Base-by-base conservation (phyloP, 2,888 invertebrate species). In the Ariolimax columbianus region DNA sequence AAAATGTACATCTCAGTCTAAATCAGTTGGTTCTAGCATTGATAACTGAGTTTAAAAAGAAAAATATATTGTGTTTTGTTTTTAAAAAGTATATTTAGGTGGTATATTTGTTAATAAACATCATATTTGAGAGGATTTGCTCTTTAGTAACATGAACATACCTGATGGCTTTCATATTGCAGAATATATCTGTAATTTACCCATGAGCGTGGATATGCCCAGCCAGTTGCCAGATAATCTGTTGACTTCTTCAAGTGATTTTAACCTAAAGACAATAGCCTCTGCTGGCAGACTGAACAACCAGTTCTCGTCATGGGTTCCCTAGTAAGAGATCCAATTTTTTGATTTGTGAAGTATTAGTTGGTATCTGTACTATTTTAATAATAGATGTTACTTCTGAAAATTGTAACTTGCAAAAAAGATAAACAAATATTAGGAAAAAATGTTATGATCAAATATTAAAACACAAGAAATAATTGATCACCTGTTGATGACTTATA, bases 151-250 rank as follows among this genome's bases (percentile, higher is more conserved):
- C n/a, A n/a, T 63, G 59, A 63, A 63, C 59, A 63, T 63, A 23
- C n/a, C 59, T 63, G 26, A 70, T 70, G 68, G 9, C 68, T 36
- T 36, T 7, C 36, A 23, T 68, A 17, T 47, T 85, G 11, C 73
- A 87, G 86, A 23, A 26, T 7, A 70, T 7, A 89, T 87, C n/a
- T 92, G 92, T 89, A 87, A 88, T 40, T 73, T 90, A 36, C 89
- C 91, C 40, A 90, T 91, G 91, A 91, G 89, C 51, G 80, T 92
- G 73, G 89, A 89, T 40, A 90, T 90, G 79, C 84, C 86, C 33
- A 83, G 86, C 47, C 85, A 89, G 14, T 83, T 91, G n/a, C 85
- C 87, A 38, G 90, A 91, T 80, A 86, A 85, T 36, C 91, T 90
- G 87, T 75, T 92, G 72, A 89, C 90, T 36, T 88, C 91, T 0